These are phyloP conservation scores for Oxygymnocypris stewartii DNA, from an alignment of 2,113 vertebrate genomes.

Conservation along the genomic window DNA sequence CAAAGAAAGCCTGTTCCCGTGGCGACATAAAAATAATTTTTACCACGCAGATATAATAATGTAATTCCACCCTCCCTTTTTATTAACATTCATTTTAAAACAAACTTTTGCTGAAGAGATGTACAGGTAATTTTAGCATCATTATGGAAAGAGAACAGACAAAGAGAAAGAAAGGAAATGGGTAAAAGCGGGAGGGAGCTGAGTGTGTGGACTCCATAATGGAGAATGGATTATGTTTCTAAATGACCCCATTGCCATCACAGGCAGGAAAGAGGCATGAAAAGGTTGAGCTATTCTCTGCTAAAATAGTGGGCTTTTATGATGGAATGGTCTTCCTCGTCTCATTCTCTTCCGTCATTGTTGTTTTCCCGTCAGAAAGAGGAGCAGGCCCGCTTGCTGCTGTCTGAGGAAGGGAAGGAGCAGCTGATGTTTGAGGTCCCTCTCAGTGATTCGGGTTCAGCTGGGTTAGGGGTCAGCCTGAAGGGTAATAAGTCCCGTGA, in stretches of 20 bases:
- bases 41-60: conserved; percentile 47
- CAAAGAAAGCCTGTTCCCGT: conserved; percentile 55
- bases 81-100: conserved; percentile 49
- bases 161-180: conserved; percentile 28
- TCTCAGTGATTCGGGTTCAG: conserved; percentile 92
- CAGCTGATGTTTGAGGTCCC: conserved; percentile 94
- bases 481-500: conserved; percentile 97
- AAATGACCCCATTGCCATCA: conserved; percentile 53
- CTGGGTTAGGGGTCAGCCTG: conserved; percentile 93
- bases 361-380: conserved; percentile 63
- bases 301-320: conserved; percentile 55
- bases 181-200: conserved; percentile 29
- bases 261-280: conserved; percentile 55
- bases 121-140: conserved; percentile 55
- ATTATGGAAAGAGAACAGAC: conserved; percentile 48
- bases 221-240: conserved; percentile 61
- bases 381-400: conserved; percentile 57
- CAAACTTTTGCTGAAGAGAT: conserved; percentile 53
- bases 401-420: conserved; percentile 82
- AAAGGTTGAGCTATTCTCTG: conserved; percentile 59
- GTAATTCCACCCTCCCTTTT: conserved; percentile 17
- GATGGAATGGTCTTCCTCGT: conserved; percentile 47
- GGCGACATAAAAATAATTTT: conserved; percentile 51
- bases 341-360: conserved; percentile 24
- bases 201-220: conserved; percentile 48